A percentile compares a stretch with the other conserved stretches of the same genome.
phyloP scores from a whole-genome alignment of 1,140 invertebrate species.

The Drosophila pruinosa region DNA sequence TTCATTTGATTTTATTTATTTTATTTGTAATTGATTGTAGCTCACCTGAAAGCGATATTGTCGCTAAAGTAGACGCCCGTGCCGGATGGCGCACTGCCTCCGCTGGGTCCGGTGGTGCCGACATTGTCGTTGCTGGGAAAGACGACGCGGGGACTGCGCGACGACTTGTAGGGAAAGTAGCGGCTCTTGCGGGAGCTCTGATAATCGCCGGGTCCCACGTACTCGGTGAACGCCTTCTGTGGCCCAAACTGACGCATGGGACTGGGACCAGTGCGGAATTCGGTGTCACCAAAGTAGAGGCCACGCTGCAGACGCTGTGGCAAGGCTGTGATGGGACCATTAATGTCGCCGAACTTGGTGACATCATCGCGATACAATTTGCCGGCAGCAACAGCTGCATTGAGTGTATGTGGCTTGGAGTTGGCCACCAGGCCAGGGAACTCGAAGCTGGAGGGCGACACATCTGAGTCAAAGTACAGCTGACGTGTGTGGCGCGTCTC shows the following conservation, averaged over 20 bases:
- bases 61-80: constrained; percentile 83
- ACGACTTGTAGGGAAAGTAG: constrained; percentile 78
- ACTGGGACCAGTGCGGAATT: constrained; percentile 64
- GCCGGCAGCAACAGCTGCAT: constrained; percentile 43
- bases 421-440: constrained; percentile 74
- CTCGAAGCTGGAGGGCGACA: constrained; percentile 59
- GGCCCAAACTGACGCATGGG: constrained; percentile 67
- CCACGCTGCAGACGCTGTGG: constrained; percentile 68
- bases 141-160: constrained; percentile 85
- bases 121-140: constrained; percentile 84
- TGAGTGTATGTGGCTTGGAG: constrained; percentile 71
- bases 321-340: constrained; percentile 78
- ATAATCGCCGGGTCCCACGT: constrained; percentile 59
- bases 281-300: constrained; percentile 71
- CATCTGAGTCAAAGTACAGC: constrained; percentile 66
- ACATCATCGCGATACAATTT: constrained; percentile 80
- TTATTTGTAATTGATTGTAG: background rate
- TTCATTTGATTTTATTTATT: background rate
- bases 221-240: constrained; percentile 78
- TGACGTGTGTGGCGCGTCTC: constrained; percentile 72
- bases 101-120: constrained; percentile 82
- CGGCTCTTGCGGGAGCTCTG: constrained; percentile 74
- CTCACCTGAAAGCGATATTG: constrained; percentile 85
- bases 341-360: constrained; percentile 81
- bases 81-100: constrained; percentile 64